These are phyloP conservation scores for Balanococcus diminutus DNA, from an alignment of 2,888 invertebrate species.

Conservation along the genomic window DNA sequence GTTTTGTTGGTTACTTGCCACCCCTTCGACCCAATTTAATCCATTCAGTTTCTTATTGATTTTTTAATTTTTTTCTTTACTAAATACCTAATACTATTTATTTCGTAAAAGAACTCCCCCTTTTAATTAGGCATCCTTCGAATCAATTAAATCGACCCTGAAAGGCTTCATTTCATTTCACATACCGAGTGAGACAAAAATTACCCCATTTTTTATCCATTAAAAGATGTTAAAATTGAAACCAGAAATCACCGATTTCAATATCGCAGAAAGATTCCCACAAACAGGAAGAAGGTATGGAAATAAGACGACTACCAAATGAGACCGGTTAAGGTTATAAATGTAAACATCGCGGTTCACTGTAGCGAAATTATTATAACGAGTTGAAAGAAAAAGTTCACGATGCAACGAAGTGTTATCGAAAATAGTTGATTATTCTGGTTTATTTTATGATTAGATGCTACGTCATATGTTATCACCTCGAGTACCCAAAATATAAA, in stretches of 20 bases:
- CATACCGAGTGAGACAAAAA: background rate
- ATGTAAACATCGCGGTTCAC: background rate
- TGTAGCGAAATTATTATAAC: constrained; percentile 4
- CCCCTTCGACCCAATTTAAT: too few relatives aligned
- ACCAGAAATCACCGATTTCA: background rate
- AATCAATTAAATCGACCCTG: background rate
- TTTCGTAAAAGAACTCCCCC: too few relatives aligned
- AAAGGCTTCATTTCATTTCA: background rate
- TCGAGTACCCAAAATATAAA: background rate
- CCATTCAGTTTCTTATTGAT: too few relatives aligned
- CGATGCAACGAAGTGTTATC: background rate
- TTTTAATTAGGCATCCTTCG: too few relatives aligned
- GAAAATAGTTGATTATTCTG: background rate
- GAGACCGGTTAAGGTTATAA: background rate
- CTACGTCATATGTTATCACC: background rate
- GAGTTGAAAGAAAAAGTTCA: constrained; percentile 14
- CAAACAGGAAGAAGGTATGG: background rate
- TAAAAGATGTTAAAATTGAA: background rate
- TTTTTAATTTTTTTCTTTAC: too few relatives aligned
- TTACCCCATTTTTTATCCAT: background rate
- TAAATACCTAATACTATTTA: too few relatives aligned
- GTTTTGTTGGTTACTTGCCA: too few relatives aligned
- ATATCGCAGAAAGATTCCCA: background rate
- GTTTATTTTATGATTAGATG: background rate
- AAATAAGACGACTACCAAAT: background rate